phyloP scores from a whole-genome alignment of 1,140 invertebrate species.

The Drosophila neocordata region DNA sequence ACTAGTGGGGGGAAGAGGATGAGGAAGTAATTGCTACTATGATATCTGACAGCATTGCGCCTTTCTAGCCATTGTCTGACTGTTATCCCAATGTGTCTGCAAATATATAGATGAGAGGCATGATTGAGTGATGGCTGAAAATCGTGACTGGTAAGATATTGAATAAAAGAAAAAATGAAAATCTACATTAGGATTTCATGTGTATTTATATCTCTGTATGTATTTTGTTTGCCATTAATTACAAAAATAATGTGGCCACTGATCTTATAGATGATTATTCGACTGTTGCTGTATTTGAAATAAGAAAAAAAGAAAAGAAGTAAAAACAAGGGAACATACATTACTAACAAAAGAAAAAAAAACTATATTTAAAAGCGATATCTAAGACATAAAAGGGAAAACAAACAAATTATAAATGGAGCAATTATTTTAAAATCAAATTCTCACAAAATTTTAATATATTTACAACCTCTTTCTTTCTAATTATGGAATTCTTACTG shows the following conservation, averaged over 20 bases:
- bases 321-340: conserved; percentile 38
- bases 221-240: conserved; percentile 41
- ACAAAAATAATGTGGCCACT: conserved; percentile 39
- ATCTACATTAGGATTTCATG: conserved; percentile 16
- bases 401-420: not conserved
- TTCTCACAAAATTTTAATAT: not conserved
- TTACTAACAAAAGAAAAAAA: not conserved
- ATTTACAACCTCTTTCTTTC: not conserved
- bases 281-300: conserved; percentile 58
- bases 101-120: conserved; percentile 76
- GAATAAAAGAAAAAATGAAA: not conserved
- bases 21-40: conserved; percentile 56
- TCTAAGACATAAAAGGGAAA: not conserved
- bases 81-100: conserved; percentile 72
- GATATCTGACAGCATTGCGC: conserved; percentile 79
- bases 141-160: not conserved
- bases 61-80: conserved; percentile 67
- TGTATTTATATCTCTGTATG: not conserved
- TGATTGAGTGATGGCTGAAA: conserved; percentile 10
- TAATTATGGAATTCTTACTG: not conserved
- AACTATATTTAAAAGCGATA: conserved; percentile 27
- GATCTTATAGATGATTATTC: conserved; percentile 60
- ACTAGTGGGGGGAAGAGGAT: conserved; percentile 1
- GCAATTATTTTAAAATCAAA: not conserved
- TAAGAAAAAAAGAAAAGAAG: conserved; percentile 44